Percentiles rank a stretch among this genome's conserved stretches.
Evolutionary conservation across 2,113 vertebrate genomes (phyloP).

Genomic region (Rhombomys opimus): DNA sequence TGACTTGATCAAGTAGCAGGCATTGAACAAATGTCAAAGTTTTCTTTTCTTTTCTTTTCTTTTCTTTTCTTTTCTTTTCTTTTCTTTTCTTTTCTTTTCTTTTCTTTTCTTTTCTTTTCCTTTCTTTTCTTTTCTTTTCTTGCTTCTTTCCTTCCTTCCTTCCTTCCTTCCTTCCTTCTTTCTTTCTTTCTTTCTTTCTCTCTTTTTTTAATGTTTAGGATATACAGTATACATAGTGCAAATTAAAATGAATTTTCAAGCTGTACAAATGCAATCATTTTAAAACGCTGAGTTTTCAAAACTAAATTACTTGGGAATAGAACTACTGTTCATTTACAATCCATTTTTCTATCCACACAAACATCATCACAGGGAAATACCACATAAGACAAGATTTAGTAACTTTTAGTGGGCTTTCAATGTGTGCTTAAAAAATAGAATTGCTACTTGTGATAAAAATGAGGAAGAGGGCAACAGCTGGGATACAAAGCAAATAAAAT

Average conservation of each 20-base stretch:
- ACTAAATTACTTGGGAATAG: neutral
- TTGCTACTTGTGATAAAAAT: neutral
- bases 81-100: too few relatives aligned
- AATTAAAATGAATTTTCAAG: neutral
- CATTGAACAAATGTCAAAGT: neutral
- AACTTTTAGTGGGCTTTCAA: neutral
- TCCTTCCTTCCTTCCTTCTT: too few relatives aligned
- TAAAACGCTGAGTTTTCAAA: slow-evolving; percentile 28
- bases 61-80: neutral
- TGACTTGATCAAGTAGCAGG: neutral
- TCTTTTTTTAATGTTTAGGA: neutral
- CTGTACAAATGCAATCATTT: slow-evolving; percentile 10
- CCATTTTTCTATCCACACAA: neutral
- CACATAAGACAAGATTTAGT: neutral
- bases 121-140: neutral
- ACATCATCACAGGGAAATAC: neutral
- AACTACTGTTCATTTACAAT: neutral
- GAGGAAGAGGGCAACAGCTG: too few relatives aligned
- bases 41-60: neutral
- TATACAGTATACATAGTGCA: neutral
- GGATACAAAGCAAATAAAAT: too few relatives aligned
- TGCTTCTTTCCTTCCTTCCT: neutral
- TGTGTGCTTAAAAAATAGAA: neutral
- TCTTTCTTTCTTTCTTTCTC: too few relatives aligned
- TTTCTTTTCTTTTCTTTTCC: neutral